Conservation (phyloP, 92 coral and sea anemone species). For the Palythoa heliodiscus region DNA sequence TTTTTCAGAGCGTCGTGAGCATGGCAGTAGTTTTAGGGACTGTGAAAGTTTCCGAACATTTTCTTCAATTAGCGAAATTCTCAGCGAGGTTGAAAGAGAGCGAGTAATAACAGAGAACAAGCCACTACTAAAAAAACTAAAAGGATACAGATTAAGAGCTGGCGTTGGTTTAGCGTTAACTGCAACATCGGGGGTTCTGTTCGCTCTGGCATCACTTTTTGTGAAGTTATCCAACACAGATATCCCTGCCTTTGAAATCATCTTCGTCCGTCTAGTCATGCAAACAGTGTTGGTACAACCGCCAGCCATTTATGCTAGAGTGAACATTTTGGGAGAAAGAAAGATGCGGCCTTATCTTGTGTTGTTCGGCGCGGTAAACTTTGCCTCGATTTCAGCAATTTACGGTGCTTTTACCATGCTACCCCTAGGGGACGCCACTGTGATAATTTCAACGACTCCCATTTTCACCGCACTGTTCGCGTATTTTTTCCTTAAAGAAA, state of each 20-base stretch:
- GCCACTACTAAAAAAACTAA: slow-evolving; percentile 47
- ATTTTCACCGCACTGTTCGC: slow-evolving; percentile 79
- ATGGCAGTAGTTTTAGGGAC: slow-evolving; percentile 40
- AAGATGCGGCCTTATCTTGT: slow-evolving; percentile 70
- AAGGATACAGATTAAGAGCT: slow-evolving; percentile 46
- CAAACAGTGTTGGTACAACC: slow-evolving; percentile 75
- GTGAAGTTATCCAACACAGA: slow-evolving; percentile 83
- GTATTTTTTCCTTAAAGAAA: slow-evolving; percentile 71
- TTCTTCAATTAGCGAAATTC: slow-evolving; percentile 63
- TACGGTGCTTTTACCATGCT: slow-evolving; percentile 83
- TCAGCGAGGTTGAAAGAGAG: slow-evolving; percentile 61
- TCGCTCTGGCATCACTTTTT: slow-evolving; percentile 81
- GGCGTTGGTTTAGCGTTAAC: slow-evolving; percentile 70
- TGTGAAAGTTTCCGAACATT: slow-evolving; percentile 82
- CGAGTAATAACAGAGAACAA: slow-evolving; percentile 43
- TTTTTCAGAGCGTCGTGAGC: slow-evolving; percentile 32
- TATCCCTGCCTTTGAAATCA: slow-evolving; percentile 80
- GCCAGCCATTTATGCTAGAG: slow-evolving; percentile 69
- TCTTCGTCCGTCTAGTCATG: slow-evolving; percentile 72
- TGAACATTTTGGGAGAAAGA: slow-evolving; percentile 67
- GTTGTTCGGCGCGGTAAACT: slow-evolving; percentile 71
- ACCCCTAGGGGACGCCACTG: slow-evolving; percentile 85
- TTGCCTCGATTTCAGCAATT: slow-evolving; percentile 75
- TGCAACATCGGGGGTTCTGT: slow-evolving; percentile 70
- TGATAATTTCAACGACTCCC: slow-evolving; percentile 79